Percentiles rank a stretch among this genome's conserved stretches.
Conservation (phyloP, 2,888 invertebrate species). For the Drosophila ezoana region DNA sequence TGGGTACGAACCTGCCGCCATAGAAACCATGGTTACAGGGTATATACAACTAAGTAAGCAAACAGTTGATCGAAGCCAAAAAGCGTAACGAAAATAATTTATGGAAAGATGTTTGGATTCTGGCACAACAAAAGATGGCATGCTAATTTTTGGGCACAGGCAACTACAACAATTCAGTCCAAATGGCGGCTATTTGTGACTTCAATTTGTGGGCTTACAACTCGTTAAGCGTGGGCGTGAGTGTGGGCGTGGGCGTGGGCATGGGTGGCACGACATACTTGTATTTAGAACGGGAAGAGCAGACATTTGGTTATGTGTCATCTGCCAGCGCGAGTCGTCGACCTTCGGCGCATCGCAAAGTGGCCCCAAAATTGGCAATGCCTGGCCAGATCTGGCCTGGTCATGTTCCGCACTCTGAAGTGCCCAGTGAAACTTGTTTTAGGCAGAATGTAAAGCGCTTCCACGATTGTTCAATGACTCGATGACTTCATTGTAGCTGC, state of each 20-base stretch:
- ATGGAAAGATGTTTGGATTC: constrained; percentile 10
- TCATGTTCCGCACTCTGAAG: constrained; percentile 9
- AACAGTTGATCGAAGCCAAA: constrained; percentile 8
- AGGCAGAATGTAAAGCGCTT: constrained; percentile 31
- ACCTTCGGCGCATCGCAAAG: constrained; percentile 21
- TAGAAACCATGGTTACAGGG: neutral
- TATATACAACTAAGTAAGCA: constrained; percentile 1
- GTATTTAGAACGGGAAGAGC: constrained; percentile 10
- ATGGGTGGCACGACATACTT: constrained; percentile 1
- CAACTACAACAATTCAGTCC: neutral
- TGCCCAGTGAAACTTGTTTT: constrained; percentile 36
- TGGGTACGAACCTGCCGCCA: neutral
- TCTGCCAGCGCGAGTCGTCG: constrained; percentile 30
- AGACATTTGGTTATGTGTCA: constrained; percentile 23
- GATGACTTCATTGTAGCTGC: constrained; percentile 38
- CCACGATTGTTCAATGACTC: constrained; percentile 32
- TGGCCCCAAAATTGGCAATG: constrained; percentile 31
- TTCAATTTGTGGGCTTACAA: neutral
- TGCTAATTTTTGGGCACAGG: constrained; percentile 22
- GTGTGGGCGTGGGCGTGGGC: neutral
- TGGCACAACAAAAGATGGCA: constrained; percentile 14
- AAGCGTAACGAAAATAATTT: constrained; percentile 23
- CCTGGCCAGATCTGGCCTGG: constrained; percentile 15
- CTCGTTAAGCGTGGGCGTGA: neutral
- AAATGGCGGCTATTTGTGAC: constrained; percentile 3